These are phyloP conservation scores for Drosophila dives DNA, from an alignment of 2,888 invertebrate species.

Conservation along the genomic window DNA sequence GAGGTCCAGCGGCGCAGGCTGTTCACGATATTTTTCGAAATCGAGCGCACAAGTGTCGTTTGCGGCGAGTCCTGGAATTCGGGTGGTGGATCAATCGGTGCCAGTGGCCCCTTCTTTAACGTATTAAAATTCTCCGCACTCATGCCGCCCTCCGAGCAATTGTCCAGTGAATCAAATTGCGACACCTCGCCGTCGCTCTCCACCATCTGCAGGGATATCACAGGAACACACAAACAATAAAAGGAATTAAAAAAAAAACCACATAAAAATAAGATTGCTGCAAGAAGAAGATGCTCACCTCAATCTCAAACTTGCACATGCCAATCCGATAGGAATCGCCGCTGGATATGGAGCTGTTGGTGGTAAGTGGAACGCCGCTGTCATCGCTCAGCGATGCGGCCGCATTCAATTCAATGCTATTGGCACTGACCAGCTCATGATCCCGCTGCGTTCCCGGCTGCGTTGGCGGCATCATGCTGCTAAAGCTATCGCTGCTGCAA, in stretches of 20 bases:
- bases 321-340: constrained; percentile 84
- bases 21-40: constrained; percentile 80
- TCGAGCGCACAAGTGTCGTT: constrained; percentile 83
- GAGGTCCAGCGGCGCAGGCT: constrained; percentile 82
- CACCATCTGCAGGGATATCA: constrained; percentile 86
- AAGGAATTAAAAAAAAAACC: neutral
- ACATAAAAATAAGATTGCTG: too few relatives aligned
- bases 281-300: constrained; percentile 64
- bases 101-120: constrained; percentile 91
- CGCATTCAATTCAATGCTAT: constrained; percentile 84
- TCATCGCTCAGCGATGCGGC: constrained; percentile 85
- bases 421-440: constrained; percentile 83
- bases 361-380: constrained; percentile 84
- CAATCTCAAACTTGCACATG: constrained; percentile 84
- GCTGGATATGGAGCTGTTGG: constrained; percentile 85
- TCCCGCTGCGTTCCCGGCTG: constrained; percentile 49
- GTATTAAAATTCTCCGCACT: constrained; percentile 93
- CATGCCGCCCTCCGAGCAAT: constrained; percentile 90
- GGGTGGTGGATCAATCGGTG: constrained; percentile 92
- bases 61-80: constrained; percentile 89
- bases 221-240: neutral
- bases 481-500: constrained; percentile 83
- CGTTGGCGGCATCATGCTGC: constrained; percentile 77
- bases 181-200: constrained; percentile 94
- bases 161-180: constrained; percentile 91